These are phyloP conservation scores for Threskiornis aethiopicus DNA, from an alignment of 2,797 vertebrate species.

Conservation along the genomic window DNA sequence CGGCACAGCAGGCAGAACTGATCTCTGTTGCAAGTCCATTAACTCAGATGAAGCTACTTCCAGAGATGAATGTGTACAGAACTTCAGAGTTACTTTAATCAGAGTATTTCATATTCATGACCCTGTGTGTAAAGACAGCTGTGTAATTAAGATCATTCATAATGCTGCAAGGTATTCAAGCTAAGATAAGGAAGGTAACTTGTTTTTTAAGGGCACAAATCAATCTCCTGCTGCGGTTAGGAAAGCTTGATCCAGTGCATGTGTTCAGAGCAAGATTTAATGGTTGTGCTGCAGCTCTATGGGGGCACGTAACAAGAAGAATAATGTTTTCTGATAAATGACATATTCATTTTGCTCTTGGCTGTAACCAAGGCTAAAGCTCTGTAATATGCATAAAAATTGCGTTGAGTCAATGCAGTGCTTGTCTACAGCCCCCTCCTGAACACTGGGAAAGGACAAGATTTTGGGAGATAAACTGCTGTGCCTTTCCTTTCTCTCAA, in stretches of 20 bases:
- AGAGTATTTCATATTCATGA: constrained; percentile 26
- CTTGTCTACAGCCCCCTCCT: background rate
- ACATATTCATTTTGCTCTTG: background rate
- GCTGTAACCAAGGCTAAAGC: background rate
- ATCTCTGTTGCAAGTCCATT: constrained; percentile 1
- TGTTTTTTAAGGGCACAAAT: constrained; percentile 7
- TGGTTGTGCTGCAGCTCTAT: background rate
- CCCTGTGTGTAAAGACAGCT: background rate
- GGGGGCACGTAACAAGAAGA: background rate
- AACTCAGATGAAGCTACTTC: background rate
- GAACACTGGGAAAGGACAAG: background rate
- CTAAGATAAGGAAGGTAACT: constrained; percentile 20
- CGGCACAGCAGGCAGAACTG: background rate
- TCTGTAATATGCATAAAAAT: background rate
- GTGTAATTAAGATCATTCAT: constrained; percentile 23
- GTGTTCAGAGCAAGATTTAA: background rate
- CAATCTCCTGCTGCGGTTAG: background rate
- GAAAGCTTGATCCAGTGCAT: background rate
- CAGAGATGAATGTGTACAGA: constrained; percentile 21
- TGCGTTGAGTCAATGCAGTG: background rate
- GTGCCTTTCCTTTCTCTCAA: background rate
- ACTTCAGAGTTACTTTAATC: background rate
- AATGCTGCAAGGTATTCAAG: background rate
- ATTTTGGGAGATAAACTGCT: background rate
- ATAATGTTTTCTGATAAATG: background rate